Evolutionary conservation across 2,113 vertebrate genomes (phyloP), one percentile per base, ranked within the genome.

Genomic region (Actenoides lindsayi): DNA sequence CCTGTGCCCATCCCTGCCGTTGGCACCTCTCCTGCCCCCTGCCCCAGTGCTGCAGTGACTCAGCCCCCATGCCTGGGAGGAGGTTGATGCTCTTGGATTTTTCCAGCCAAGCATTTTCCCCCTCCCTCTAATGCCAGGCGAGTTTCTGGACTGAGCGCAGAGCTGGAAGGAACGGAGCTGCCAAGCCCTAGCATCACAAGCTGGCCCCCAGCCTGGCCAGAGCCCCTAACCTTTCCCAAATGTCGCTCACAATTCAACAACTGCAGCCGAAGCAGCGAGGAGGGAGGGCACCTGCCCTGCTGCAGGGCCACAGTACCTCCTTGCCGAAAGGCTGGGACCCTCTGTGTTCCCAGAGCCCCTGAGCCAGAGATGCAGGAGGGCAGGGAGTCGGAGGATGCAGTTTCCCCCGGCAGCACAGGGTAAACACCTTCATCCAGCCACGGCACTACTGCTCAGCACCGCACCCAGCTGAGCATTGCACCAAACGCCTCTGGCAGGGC

Each of bases 71-170:
- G 21, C 51, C 82, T 74, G 42, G 42, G 42, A 71, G 79, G 35
- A 90, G 71, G 82, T 37, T 88, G 90, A 62, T 65, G 77, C 71
- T 56, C 30, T 60, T 74, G 79, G 71, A 92, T 95, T 97, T 95
- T 94, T 96, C 90, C 93, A 95, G 86, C 18, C 80, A 75, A 90
- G 76, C 83, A 53, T 84, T 30, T 78, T 50, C 57, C 67, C 92
- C 64, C 83, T 89, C 95, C 86, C 56, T 93, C 59, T 91, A 96
- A 93, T 92, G 71, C 93, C 60, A 6, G 37, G 75, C 56, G 28
- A 93, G 93, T 75, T 96, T 95, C 90, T 93, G 81, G 73, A 84
- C 87, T 87, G 91, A 94, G 89, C 53, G 1, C 53, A 92, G 88
- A 82, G 76, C 54, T 97, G 88, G 90, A 97, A 91, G 28, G 39